phyloP scores from a whole-genome alignment of 1,140 invertebrate genomes.

The Heliconius congener region DNA sequence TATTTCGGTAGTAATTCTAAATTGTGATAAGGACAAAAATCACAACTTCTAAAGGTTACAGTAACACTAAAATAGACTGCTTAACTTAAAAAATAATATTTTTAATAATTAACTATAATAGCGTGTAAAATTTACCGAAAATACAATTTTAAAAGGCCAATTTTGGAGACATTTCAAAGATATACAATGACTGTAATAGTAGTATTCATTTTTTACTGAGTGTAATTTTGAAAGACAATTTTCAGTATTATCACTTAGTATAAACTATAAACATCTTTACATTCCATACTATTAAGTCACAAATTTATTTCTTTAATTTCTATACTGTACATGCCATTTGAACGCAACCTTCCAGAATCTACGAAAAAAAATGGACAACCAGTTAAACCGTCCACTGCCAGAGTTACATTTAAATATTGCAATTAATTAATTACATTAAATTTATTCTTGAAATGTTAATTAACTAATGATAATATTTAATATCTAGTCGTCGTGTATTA shows the following conservation, averaged over 20 bases:
- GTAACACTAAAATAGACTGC: conserved; percentile 11
- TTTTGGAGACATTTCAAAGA: conserved; percentile 1
- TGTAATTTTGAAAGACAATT: conserved; percentile 7
- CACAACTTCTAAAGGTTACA: neutral
- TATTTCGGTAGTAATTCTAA: conserved; percentile 7
- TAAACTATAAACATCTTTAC: neutral
- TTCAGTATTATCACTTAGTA: conserved; percentile 4
- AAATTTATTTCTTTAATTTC: neutral
- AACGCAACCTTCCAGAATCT: neutral
- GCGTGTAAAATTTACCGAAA: neutral
- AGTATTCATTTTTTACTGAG: neutral
- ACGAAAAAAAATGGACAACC: conserved; percentile 23
- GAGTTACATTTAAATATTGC: conserved; percentile 8
- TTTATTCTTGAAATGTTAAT: neutral
- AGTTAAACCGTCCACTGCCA: conserved; percentile 54
- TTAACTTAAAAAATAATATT: conserved; percentile 14
- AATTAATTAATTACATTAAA: neutral
- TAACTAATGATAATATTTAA: conserved; percentile 14
- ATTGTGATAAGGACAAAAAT: conserved; percentile 11
- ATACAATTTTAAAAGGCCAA: neutral
- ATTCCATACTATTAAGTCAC: conserved; percentile 12
- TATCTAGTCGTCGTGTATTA: conserved; percentile 29
- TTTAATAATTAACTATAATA: conserved; percentile 8
- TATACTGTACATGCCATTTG: neutral
- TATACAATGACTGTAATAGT: conserved; percentile 14